Percentiles rank a stretch among this genome's conserved stretches.
Conservation (phyloP, 2,888 invertebrate genomes). For the Darwinula stevensoni region DNA sequence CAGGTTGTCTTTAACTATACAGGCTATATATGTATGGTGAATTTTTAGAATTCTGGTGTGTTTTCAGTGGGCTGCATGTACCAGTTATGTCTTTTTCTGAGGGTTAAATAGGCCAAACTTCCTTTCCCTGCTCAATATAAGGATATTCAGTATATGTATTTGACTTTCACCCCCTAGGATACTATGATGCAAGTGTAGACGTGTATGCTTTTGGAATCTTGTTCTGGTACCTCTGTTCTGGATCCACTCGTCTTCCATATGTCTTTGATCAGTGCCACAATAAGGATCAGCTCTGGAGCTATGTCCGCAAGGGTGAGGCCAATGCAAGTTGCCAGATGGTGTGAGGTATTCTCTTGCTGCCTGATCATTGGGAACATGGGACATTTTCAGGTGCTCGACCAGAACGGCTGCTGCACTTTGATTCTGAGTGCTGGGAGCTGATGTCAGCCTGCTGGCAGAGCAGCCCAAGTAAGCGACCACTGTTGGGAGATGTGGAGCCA, state of each 20-base stretch:
- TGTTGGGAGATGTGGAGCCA: constrained; percentile 45
- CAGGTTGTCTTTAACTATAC: too few relatives aligned
- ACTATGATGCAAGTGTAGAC: constrained; percentile 53
- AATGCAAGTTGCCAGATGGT: too few relatives aligned
- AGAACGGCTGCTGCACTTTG: constrained; percentile 39
- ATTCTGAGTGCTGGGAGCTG: constrained; percentile 45
- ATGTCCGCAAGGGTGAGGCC: constrained; percentile 39
- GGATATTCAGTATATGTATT: too few relatives aligned
- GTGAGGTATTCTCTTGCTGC: too few relatives aligned
- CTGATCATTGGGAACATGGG: too few relatives aligned
- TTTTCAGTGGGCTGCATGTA: too few relatives aligned
- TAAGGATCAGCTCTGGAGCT: constrained; percentile 58
- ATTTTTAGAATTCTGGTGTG: too few relatives aligned
- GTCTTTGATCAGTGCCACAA: constrained; percentile 53
- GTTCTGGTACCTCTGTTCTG: constrained; percentile 69
- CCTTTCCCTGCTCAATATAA: too few relatives aligned
- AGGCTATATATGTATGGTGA: too few relatives aligned
- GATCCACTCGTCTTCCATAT: constrained; percentile 40
- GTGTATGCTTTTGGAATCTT: constrained; percentile 68
- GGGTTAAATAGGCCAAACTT: too few relatives aligned
- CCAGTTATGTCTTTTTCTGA: too few relatives aligned
- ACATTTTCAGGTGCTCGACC: constrained; percentile 44
- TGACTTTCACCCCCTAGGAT: constrained; percentile 11
- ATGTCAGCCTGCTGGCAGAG: constrained; percentile 61
- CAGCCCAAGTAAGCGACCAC: constrained; percentile 35